Percentiles rank a stretch among this genome's conserved stretches.
phyloP scores from a whole-genome alignment of 2,888 invertebrate genomes.

The Elaeidobius kamerunicus region DNA sequence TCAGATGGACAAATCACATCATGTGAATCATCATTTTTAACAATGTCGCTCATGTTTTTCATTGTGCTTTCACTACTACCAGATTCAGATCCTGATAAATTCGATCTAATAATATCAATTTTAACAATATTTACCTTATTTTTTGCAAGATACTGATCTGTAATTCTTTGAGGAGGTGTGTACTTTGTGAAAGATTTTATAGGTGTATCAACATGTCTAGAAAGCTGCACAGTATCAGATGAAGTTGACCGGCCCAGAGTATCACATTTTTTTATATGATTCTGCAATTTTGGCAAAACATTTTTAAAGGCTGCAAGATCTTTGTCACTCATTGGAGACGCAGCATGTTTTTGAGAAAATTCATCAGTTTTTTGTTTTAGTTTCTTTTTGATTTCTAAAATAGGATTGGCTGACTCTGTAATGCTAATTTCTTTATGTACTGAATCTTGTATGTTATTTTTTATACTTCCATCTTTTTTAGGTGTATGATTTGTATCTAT shows the following conservation, averaged over 20 bases:
- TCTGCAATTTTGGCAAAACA: conserved; percentile 9
- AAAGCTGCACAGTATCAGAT: conserved; percentile 13
- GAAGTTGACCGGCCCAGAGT: conserved; percentile 5
- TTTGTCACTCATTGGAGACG: background rate
- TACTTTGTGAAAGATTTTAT: conserved; percentile 3
- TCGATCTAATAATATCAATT: conserved; percentile 7
- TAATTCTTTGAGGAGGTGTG: conserved; percentile 5
- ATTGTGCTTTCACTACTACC: background rate
- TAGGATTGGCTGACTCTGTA: conserved; percentile 2
- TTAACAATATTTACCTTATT: conserved; percentile 11
- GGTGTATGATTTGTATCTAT: background rate
- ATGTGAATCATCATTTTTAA: background rate
- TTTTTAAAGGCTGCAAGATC: conserved; percentile 1
- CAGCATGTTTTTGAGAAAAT: conserved; percentile 3
- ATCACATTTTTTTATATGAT: conserved; percentile 9
- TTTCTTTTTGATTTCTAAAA: conserved; percentile 4
- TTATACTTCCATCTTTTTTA: background rate
- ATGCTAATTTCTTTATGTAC: conserved; percentile 4
- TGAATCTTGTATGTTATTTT: background rate
- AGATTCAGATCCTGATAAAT: background rate
- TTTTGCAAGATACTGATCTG: conserved; percentile 10
- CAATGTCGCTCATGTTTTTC: background rate
- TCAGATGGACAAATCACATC: background rate
- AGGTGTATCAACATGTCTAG: conserved; percentile 10
- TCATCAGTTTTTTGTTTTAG: conserved; percentile 5